A percentile compares a stretch with the other conserved stretches of the same genome.
phyloP scores from a whole-genome alignment of 2,888 invertebrate species.

The Leptura quadrifasciata region DNA sequence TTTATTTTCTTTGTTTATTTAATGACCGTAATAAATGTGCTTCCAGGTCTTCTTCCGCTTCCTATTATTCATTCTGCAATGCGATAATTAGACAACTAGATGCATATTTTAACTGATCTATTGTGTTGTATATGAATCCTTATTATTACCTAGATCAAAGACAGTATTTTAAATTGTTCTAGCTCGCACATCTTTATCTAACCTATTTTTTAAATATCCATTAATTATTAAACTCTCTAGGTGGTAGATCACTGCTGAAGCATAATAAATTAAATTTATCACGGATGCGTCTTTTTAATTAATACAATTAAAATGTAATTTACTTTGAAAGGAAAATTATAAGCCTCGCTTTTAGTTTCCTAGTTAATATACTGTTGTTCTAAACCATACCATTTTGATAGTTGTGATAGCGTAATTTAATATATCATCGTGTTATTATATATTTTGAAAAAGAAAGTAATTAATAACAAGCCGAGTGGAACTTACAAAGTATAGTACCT shows the following conservation, averaged over 20 bases:
- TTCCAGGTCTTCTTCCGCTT: too few species aligned
- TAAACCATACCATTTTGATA: background rate
- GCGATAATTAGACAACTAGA: background rate
- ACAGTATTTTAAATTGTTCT: background rate
- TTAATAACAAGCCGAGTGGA: background rate
- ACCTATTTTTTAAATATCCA: conserved; percentile 5
- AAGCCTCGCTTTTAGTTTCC: conserved; percentile 4
- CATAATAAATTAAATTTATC: conserved; percentile 41
- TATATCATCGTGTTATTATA: background rate
- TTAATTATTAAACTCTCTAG: background rate
- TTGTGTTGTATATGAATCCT: background rate
- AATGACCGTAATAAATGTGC: too few species aligned
- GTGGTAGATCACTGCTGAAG: background rate
- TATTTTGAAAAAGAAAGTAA: background rate
- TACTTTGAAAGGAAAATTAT: conserved; percentile 32
- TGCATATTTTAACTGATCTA: background rate
- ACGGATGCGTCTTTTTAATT: conserved; percentile 30
- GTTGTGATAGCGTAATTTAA: background rate
- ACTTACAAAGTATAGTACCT: too few species aligned
- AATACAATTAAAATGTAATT: conserved; percentile 25
- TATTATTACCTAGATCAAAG: background rate
- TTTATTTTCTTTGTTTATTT: too few species aligned
- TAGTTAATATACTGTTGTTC: background rate
- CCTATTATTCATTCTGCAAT: conserved; percentile 5
- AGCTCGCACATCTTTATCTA: background rate